These are phyloP conservation scores for Labeo rohita DNA, from an alignment of 2,113 vertebrate genomes.

Conservation along the genomic window DNA sequence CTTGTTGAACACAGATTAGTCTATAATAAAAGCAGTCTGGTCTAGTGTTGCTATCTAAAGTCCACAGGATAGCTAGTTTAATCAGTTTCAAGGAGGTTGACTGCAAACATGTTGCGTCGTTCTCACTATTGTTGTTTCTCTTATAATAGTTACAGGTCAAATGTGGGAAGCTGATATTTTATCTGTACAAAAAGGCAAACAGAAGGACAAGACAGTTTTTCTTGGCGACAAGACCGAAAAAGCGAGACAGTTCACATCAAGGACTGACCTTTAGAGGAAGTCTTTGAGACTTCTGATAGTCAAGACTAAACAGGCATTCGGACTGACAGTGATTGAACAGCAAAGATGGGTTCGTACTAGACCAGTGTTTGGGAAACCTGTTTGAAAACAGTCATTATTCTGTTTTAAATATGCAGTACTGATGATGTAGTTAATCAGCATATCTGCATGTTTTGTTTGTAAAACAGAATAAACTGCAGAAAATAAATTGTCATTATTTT, in stretches of 20 bases:
- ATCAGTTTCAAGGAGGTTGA: neutral
- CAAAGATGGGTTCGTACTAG: neutral
- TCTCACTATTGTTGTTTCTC: neutral
- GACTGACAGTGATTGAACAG: neutral
- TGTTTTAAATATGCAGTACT: neutral
- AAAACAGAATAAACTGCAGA: neutral
- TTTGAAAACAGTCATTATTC: neutral
- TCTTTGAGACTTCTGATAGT: slow-evolving; percentile 74
- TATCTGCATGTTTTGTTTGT: neutral
- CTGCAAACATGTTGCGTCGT: neutral
- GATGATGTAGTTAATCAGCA: neutral
- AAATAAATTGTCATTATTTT: neutral
- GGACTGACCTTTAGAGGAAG: slow-evolving; percentile 71
- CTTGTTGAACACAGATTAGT: neutral
- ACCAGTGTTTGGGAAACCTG: neutral
- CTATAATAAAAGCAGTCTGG: slow-evolving; percentile 13
- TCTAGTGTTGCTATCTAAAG: slow-evolving; percentile 8
- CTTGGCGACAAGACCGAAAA: slow-evolving; percentile 67
- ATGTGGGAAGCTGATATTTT: slow-evolving; percentile 20
- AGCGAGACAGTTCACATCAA: slow-evolving; percentile 64
- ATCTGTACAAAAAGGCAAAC: slow-evolving; percentile 32
- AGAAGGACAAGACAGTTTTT: slow-evolving; percentile 68
- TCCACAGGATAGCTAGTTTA: slow-evolving; percentile 11
- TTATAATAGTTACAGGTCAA: neutral
- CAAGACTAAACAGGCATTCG: neutral